Evolutionary conservation across 2,888 invertebrate genomes (phyloP).

Genomic region (Sarcophaga rosellei): DNA sequence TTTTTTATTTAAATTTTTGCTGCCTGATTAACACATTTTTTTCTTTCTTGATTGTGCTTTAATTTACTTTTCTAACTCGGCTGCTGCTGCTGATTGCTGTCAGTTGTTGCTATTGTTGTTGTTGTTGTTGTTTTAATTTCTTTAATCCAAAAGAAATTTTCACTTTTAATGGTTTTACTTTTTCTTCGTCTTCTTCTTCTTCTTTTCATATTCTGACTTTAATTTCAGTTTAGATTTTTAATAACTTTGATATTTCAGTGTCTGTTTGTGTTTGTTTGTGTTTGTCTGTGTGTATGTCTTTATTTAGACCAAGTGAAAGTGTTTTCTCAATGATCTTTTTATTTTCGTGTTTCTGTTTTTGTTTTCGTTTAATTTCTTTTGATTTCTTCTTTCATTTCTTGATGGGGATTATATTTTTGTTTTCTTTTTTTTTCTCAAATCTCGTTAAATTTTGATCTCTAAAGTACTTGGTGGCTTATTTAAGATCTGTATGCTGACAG

Average conservation of each 20-base stretch:
- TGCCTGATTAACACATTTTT: constrained; percentile 29
- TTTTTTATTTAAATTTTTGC: neutral
- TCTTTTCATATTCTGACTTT: constrained; percentile 26
- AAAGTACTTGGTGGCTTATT: constrained; percentile 57
- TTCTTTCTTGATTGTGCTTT: constrained; percentile 17
- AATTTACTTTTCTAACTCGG: neutral
- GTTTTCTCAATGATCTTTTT: constrained; percentile 36
- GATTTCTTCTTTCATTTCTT: constrained; percentile 25
- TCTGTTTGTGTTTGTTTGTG: constrained; percentile 4
- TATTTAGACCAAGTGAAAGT: constrained; percentile 64
- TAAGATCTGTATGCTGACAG: constrained; percentile 25
- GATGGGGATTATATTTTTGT: constrained; percentile 25
- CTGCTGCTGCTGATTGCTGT: too few species aligned
- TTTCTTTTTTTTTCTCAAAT: constrained; percentile 30
- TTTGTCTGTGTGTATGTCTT: neutral
- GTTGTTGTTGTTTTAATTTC: constrained; percentile 15
- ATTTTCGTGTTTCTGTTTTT: constrained; percentile 28
- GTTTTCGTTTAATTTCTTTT: constrained; percentile 21
- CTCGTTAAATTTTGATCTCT: constrained; percentile 24
- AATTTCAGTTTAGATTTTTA: constrained; percentile 30
- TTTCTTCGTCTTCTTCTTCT: neutral
- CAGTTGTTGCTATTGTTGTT: neutral
- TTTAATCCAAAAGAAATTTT: constrained; percentile 37
- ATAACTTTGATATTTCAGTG: constrained; percentile 10
- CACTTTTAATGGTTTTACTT: constrained; percentile 55